Evolutionary conservation across 2,113 vertebrate species (phyloP), one percentile per base, ranked within the genome.

Genomic region (Oxygymnocypris stewartii): DNA sequence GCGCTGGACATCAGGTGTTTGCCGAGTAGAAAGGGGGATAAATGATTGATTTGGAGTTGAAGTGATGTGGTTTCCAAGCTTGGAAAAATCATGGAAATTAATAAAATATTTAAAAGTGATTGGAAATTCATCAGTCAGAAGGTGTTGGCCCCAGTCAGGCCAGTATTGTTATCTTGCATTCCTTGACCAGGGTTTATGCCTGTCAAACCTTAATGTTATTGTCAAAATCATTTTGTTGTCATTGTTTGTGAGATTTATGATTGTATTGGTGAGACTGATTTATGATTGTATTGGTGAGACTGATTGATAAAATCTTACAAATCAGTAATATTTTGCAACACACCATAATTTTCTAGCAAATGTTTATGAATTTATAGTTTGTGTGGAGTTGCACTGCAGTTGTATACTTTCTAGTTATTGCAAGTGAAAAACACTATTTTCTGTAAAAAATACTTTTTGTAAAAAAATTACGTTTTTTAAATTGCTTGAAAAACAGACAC

Each of bases 1-100:
- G 69, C 42, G 42, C 69, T 82, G 57, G 40, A 59, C 40, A 65
- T 65, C 85, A 79, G 51, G 37, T 61, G 61, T 42, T 37, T 73
- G 47, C 9, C 0, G 23, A 65, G 20, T 23, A 18, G 31, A 57
- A 75, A 2, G n/a, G 14, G 73, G 18, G 77, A 81, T 14, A 31
- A 51, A 28, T 78, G 4, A 54, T 54, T 18, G 14, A 54, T 54
- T 78, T 54, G 25, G 25, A 51, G 76, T 54, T 51, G 8, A 54
- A 51, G 28, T 31, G 49, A 18, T 73, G 69, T 73, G 35, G 18
- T 54, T 54, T 78, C 11, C 42, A 49, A 80, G 79, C 51, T 23
- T 74, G 63, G 6, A 40, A 75, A 25, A 75, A 42, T 23, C 35
- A 3, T 71, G 16, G 16, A 5, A 74, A 44, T 44, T 44, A 44